Evolutionary conservation across 1,140 invertebrate genomes (phyloP), one percentile per base, ranked within the genome.

Genomic region (Antheraea pernyi): DNA sequence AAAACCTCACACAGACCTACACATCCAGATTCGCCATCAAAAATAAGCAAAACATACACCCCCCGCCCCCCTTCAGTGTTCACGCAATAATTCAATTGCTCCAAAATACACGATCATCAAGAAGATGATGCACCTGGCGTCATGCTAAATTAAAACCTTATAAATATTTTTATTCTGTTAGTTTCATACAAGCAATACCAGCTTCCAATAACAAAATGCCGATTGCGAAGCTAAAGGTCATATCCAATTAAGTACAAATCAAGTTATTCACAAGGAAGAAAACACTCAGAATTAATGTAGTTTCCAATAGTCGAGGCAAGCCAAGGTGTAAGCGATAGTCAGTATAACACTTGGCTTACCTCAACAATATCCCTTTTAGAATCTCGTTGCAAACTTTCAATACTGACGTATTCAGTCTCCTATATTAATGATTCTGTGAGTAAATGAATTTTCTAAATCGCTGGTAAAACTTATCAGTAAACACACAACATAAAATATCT

Each of bases 371-470:
- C 19, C 84, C 86, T 10, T 83, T 73, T 65, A 87, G 74, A 65
- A 86, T 87, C 39, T 80, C 69, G 67, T 75, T 79, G 83, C 84
- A 84, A 60, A 85, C 79, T 62, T 70, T 83, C 77, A 82, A 67
- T 19, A 84, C 74, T 69, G 70, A 74, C 19, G 76, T 39, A 61
- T 67, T 78, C 58, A 83, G 22, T 30, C 59, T 67, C 81, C 84
- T 88, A 83, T 30, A 80, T 72, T 53, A 53, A 53, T n/a, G 10
- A 53, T 53, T 53, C 7, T 42, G 7, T 42, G 8, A 42, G 39
- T 42, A 42, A 42, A 42, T 30, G 22, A 30, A 30, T 30, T 30
- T 22, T 36, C 19, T 13, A 22, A 62, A 62, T 62, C 9, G 0
- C 10, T 22, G 7, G 30, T 36, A 16, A 36, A 62, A 62, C 19